Evolutionary conservation across 1,140 invertebrate species (phyloP).

Genomic region (Battus philenor): DNA sequence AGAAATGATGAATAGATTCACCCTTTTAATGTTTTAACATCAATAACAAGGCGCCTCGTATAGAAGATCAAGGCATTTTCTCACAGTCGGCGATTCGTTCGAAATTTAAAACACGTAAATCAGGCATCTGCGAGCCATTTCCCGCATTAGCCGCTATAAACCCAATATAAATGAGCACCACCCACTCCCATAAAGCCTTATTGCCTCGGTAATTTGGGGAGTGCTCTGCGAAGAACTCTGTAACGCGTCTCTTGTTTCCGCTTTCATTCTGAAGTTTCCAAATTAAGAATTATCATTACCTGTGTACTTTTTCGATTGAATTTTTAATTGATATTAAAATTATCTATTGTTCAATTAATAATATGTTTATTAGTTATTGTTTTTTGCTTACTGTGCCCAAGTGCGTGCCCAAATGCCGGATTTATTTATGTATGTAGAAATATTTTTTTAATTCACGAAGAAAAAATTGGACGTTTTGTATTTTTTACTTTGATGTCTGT

Average conservation of each 20-base stretch:
- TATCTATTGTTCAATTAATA: too few relatives aligned
- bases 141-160: slow-evolving; percentile 7
- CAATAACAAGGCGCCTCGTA: too few relatives aligned
- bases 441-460: too few relatives aligned
- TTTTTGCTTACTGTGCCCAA: too few relatives aligned
- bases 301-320: not conserved
- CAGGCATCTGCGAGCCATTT: slow-evolving; percentile 9
- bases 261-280: not conserved
- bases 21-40: too few relatives aligned
- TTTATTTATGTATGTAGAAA: too few relatives aligned
- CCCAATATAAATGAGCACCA: slow-evolving; percentile 10
- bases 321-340: too few relatives aligned
- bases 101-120: slow-evolving; percentile 9
- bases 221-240: slow-evolving; percentile 7
- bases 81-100: slow-evolving; percentile 1
- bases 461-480: too few relatives aligned
- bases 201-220: slow-evolving; percentile 8
- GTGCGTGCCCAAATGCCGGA: too few relatives aligned
- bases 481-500: too few relatives aligned
- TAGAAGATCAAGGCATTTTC: too few relatives aligned
- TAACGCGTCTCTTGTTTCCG: slow-evolving; percentile 2
- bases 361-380: not conserved
- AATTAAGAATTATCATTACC: slow-evolving; percentile 3
- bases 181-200: slow-evolving; percentile 7
- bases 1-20: too few relatives aligned